phyloP scores from a whole-genome alignment of 2,888 invertebrate species.

The Lepidocyrtoides sp. region DNA sequence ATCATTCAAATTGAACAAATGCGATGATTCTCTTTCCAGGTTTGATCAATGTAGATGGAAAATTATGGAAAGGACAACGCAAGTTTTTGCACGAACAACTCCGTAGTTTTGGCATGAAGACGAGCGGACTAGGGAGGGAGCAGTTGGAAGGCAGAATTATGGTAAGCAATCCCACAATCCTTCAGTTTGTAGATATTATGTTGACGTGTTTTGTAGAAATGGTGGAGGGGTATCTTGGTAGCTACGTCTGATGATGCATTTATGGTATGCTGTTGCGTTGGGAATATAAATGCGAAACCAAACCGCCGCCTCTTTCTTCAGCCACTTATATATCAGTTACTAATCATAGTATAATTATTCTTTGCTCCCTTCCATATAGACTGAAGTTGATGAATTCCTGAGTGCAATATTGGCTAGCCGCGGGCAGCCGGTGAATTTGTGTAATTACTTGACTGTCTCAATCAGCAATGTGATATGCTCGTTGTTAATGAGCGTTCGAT shows the following conservation, averaged over 20 bases:
- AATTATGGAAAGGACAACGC: slow-evolving; percentile 96
- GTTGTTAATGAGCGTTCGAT: slow-evolving; percentile 95
- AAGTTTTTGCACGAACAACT: slow-evolving; percentile 93
- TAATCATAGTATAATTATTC: too few relatives aligned
- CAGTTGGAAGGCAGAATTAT: slow-evolving; percentile 95
- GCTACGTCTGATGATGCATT: background rate
- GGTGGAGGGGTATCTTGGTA: too few relatives aligned
- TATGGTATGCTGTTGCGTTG: background rate
- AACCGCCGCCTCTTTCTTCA: background rate
- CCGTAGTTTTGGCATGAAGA: slow-evolving; percentile 95
- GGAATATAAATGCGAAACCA: background rate
- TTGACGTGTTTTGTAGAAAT: too few relatives aligned
- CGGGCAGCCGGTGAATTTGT: slow-evolving; percentile 91
- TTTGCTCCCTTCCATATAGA: too few relatives aligned
- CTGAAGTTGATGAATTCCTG: slow-evolving; percentile 93
- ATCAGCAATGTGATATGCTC: slow-evolving; percentile 97
- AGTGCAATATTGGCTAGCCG: slow-evolving; percentile 89
- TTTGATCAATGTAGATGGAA: slow-evolving; percentile 95
- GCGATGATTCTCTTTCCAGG: slow-evolving; percentile 88
- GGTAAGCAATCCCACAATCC: slow-evolving; percentile 88
- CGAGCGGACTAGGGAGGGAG: too few relatives aligned
- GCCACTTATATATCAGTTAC: too few relatives aligned
- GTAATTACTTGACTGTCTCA: slow-evolving; percentile 92
- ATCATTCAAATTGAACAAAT: too few relatives aligned
- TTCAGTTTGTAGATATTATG: background rate